Base-by-base conservation (phyloP, 2,888 invertebrate genomes). In the Yponomeuta cagnagella region DNA sequence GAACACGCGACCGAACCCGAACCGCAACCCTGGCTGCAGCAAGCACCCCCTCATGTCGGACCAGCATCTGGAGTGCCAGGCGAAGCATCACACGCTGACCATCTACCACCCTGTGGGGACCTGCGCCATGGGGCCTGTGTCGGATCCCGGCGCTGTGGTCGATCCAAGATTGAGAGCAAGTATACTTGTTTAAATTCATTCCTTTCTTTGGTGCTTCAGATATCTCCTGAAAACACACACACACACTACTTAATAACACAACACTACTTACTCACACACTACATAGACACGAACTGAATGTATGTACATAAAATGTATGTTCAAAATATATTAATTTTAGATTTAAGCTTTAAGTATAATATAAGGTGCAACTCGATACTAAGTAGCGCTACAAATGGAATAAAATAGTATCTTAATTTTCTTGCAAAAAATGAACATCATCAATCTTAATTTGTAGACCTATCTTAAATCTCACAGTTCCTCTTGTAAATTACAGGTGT, bases 21-120 rank as follows among this genome's bases (percentile, higher is more conserved):
- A 93, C 72, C 89, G 93, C 1, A 94, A 95, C 77, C 95, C 95
- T 15, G 96, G 94, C 37, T 96, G 96, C 77, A 87, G 90, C 2
- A 73, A 93, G 6, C 88, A 94, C 68, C 88, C 92, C 68, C 94
- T 95, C 72, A 91, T 95, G 75, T 95, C 95, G 0, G 95, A 96
- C 75, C 95, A 94, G 69, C 97, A 96, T 79, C 94, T 96, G 93
- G 95, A 94, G 72, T 97, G 97, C 76, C 93, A 95, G 77, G 95
- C 95, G 0, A 89, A 95, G 70, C 95, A 95, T 77, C 96, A 96
- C 82, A 94, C 96, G 0, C 89, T 96, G 78, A 97, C 97, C 0
- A 96, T 97, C 74, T 97, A 96, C 82, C 97, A 97, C 83, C 96
- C 96, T 0, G 95, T 95, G 0, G 96, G 97, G 10, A 97, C 97